Evolutionary conservation across 2,797 vertebrate genomes (phyloP).

Genomic region (Geotrypetes seraphini): DNA sequence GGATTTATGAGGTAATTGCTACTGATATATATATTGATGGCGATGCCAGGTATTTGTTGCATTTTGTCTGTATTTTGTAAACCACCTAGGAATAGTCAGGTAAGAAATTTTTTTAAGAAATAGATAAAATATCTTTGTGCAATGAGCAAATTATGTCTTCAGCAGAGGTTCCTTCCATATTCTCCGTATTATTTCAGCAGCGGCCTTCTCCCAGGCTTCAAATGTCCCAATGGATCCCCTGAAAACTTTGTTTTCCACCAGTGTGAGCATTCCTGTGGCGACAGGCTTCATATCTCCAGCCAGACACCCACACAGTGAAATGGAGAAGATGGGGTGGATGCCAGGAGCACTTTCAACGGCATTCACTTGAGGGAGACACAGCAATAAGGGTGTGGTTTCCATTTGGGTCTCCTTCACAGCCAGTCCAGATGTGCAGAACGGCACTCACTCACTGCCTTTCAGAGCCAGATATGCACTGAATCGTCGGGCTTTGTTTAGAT

Average conservation of each 20-base stretch:
- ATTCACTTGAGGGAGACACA: fast-evolving
- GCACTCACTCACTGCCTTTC: too few relatives aligned
- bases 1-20: too few relatives aligned
- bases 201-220: fast-evolving
- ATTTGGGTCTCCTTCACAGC: fast-evolving
- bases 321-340: fast-evolving
- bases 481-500: not conserved
- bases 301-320: fast-evolving
- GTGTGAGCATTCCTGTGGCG: not conserved
- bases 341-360: fast-evolving
- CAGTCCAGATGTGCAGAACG: fast-evolving
- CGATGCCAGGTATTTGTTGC: too few relatives aligned
- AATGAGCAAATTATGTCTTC: too few relatives aligned
- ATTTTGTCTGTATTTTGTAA: too few relatives aligned
- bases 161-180: too few relatives aligned
- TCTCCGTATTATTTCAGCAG: not conserved
- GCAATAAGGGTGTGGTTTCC: fast-evolving
- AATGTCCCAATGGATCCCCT: not conserved
- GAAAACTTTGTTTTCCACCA: not conserved
- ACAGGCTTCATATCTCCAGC: not conserved
- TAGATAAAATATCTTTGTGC: too few relatives aligned
- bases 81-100: too few relatives aligned
- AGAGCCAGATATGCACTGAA: not conserved
- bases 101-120: too few relatives aligned
- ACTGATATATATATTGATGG: too few relatives aligned